A percentile compares a stretch with the other conserved stretches of the same genome.
Conservation (phyloP, 2,888 invertebrate genomes). For the Seira musarum region DNA sequence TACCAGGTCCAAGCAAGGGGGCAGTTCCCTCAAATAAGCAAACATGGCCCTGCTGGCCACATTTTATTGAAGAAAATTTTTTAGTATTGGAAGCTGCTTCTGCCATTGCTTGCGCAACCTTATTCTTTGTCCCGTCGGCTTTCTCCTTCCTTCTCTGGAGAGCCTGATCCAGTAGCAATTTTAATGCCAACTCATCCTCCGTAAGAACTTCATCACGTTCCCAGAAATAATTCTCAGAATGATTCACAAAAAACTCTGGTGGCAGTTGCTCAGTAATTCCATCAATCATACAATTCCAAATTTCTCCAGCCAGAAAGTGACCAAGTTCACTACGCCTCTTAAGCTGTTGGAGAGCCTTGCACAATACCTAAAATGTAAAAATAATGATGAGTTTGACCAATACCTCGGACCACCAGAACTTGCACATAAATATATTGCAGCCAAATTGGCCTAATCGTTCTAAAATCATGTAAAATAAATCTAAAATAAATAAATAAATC, state of each 20-base stretch:
- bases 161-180: slow-evolving; percentile 21
- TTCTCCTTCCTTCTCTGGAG: background rate
- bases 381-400: too few relatives aligned
- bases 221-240: slow-evolving; percentile 10
- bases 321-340: background rate
- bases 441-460: too few relatives aligned
- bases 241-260: background rate
- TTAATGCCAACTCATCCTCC: slow-evolving; percentile 5
- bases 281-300: slow-evolving; percentile 34
- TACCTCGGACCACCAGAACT: too few relatives aligned
- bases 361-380: too few relatives aligned
- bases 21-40: background rate
- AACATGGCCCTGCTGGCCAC: background rate
- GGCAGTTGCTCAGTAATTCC: slow-evolving; percentile 14
- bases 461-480: too few relatives aligned
- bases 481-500: too few relatives aligned
- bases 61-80: background rate
- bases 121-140: background rate
- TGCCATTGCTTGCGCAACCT: too few relatives aligned
- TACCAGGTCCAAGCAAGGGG: background rate
- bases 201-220: background rate
- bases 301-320: background rate
- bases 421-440: too few relatives aligned
- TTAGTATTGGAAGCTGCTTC: background rate
- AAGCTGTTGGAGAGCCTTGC: background rate